phyloP scores from a whole-genome alignment of 2,888 invertebrate genomes.

The Malthinus seriepunctatus region DNA sequence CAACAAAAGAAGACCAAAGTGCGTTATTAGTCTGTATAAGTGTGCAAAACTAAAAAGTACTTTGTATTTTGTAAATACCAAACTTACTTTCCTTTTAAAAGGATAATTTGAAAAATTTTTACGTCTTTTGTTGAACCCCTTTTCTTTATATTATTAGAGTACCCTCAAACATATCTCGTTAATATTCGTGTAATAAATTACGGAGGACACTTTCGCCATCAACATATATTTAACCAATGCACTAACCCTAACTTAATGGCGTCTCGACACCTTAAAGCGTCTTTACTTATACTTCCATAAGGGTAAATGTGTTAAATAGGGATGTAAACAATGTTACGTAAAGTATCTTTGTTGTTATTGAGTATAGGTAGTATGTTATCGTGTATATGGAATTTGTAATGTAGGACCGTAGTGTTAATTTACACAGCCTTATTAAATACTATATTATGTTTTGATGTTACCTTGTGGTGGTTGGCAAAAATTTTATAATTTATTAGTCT shows the following conservation, averaged over 20 bases:
- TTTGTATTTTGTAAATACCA: too few species aligned
- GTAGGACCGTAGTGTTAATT: constrained; percentile 51
- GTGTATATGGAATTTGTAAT: constrained; percentile 54
- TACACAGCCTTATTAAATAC: constrained; percentile 55
- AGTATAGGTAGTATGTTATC: constrained; percentile 50
- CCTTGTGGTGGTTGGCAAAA: constrained; percentile 49
- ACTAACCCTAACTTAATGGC: constrained; percentile 24
- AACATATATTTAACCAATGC: constrained; percentile 40
- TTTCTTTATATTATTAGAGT: constrained; percentile 10
- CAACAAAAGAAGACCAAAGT: too few species aligned
- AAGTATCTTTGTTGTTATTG: constrained; percentile 34
- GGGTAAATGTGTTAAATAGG: constrained; percentile 8
- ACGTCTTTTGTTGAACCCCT: not conserved
- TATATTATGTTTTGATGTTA: constrained; percentile 55
- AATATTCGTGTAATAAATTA: constrained; percentile 50
- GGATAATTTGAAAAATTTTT: too few species aligned
- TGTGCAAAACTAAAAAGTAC: too few species aligned
- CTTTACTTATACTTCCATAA: constrained; percentile 19
- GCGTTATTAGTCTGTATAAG: too few species aligned
- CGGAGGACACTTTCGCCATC: constrained; percentile 44
- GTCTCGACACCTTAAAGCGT: constrained; percentile 19
- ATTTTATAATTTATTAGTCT: constrained; percentile 48
- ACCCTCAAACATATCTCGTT: constrained; percentile 41
- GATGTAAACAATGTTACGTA: constrained; percentile 22
- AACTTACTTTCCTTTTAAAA: too few species aligned